Evolutionary conservation across 2,113 vertebrate species (phyloP), one percentile per base, ranked within the genome.

Genomic region (Chionis minor): DNA sequence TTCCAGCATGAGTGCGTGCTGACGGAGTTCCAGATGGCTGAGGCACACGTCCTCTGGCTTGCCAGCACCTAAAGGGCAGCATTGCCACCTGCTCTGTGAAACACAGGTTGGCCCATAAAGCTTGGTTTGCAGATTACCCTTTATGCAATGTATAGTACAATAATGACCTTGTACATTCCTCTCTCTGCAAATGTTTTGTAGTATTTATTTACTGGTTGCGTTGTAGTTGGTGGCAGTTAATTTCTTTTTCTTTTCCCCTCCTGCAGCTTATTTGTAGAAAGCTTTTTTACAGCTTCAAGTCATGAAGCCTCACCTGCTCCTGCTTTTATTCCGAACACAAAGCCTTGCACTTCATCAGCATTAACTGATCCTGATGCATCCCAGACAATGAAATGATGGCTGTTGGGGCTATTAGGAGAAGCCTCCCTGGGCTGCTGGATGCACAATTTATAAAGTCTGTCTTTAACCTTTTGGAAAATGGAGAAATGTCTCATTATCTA

Each of bases 401-500:
- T 95, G 75, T 49, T 91, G 92, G 83, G 87, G 80, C 96, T 89
- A 87, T 94, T 95, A 96, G 81, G 83, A 96, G 95, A 95, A 49
- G 26, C 63, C 85, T 93, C 74, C 74, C 81, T 38, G 61, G 84
- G 91, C 93, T 82, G 82, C 77, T 94, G 94, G 95, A 72, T 96
- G 54, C 78, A 95, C 94, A 92, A 97, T 97, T 97, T 96, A 97
- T 93, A 45, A 73, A 93, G 72, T 67, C 92, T 97, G 73, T 79
- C 88, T 80, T 81, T 92, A 98, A 96, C 96, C 91, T 97, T 94
- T 83, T 62, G 19, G 62, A 92, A 90, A 96, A 95, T 79, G 79
- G 70, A 96, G 96, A 95, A 86, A 92, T 56, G 67, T 94, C 97
- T 98, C 89, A 94, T 97, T 98, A 97, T 74, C 80, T 88, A 58